phyloP scores from a whole-genome alignment of 2,888 invertebrate genomes.

The Caenorhabditis panamensis region DNA sequence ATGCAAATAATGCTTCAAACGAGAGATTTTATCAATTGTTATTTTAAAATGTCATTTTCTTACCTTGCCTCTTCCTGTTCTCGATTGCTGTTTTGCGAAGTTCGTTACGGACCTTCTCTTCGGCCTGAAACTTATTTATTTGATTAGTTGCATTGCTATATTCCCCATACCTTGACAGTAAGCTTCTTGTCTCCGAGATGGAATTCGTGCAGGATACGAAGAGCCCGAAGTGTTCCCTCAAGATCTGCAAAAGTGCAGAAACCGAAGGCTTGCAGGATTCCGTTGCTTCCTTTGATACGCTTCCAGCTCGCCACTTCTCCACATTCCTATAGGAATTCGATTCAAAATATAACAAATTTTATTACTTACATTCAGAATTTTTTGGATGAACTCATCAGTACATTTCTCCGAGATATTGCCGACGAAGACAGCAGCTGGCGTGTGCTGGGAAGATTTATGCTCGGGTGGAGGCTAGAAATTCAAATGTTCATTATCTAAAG shows the following conservation, averaged over 20 bases:
- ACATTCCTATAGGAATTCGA: conserved; percentile 86
- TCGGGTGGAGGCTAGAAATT: conserved; percentile 16
- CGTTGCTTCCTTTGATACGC: conserved; percentile 89
- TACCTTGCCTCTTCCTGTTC: conserved; percentile 57
- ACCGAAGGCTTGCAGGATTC: conserved; percentile 87
- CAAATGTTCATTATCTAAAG: neutral
- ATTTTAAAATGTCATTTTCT: neutral
- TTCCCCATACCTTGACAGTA: conserved; percentile 87
- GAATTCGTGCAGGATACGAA: conserved; percentile 91
- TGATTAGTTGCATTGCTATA: conserved; percentile 9
- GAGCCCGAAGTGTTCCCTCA: conserved; percentile 94
- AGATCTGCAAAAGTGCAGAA: conserved; percentile 98
- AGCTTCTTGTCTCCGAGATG: conserved; percentile 93
- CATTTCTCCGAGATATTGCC: conserved; percentile 96
- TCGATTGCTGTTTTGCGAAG: conserved; percentile 61
- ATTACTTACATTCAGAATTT: conserved; percentile 86
- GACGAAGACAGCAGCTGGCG: conserved; percentile 92
- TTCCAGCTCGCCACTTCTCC: conserved; percentile 97
- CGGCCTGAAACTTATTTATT: conserved; percentile 58
- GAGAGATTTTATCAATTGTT: conserved; percentile 19
- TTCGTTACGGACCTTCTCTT: conserved; percentile 69
- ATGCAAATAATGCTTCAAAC: conserved; percentile 51
- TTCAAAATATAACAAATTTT: neutral
- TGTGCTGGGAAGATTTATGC: neutral
- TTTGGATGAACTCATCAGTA: conserved; percentile 94